Conservation (phyloP, 2,888 invertebrate species). For the Anoncus sp. region DNA sequence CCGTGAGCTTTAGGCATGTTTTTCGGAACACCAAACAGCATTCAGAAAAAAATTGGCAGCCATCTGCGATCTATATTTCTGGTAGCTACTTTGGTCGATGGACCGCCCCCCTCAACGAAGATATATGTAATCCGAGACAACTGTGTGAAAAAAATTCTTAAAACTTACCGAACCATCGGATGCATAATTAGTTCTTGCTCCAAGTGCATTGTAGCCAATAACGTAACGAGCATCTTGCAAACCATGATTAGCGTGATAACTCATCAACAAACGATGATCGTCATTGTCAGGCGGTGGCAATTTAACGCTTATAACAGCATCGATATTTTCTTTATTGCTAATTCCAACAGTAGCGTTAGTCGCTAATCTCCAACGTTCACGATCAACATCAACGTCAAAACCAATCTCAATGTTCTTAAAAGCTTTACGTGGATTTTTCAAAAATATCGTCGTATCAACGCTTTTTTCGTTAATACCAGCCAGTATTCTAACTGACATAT, state of each 20-base stretch:
- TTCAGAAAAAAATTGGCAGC: no score
- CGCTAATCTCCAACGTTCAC: slow-evolving; percentile 85
- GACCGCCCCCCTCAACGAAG: no score
- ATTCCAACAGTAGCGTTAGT: slow-evolving; percentile 86
- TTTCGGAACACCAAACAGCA: no score
- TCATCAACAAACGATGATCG: slow-evolving; percentile 85
- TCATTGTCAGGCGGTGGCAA: slow-evolving; percentile 88
- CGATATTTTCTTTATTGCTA: slow-evolving; percentile 84
- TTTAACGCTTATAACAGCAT: slow-evolving; percentile 85
- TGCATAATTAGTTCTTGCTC: slow-evolving; percentile 85
- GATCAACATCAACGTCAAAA: slow-evolving; percentile 85
- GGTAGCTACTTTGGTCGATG: no score
- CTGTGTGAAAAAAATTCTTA: not conserved
- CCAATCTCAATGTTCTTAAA: slow-evolving; percentile 84
- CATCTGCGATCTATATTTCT: no score
- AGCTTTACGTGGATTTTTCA: slow-evolving; percentile 84
- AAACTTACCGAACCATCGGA: slow-evolving; percentile 86
- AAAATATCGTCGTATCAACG: slow-evolving; percentile 83
- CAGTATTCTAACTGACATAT: slow-evolving; percentile 77
- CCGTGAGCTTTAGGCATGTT: no score
- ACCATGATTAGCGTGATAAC: slow-evolving; percentile 82
- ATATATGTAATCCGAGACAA: no score
- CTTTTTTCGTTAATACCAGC: slow-evolving; percentile 80
- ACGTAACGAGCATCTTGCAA: slow-evolving; percentile 83
- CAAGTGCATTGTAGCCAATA: slow-evolving; percentile 85